Percentiles rank a stretch among this genome's conserved stretches.
Evolutionary conservation across 2,888 invertebrate species (phyloP).

Genomic region (Drosophila aldrichi): DNA sequence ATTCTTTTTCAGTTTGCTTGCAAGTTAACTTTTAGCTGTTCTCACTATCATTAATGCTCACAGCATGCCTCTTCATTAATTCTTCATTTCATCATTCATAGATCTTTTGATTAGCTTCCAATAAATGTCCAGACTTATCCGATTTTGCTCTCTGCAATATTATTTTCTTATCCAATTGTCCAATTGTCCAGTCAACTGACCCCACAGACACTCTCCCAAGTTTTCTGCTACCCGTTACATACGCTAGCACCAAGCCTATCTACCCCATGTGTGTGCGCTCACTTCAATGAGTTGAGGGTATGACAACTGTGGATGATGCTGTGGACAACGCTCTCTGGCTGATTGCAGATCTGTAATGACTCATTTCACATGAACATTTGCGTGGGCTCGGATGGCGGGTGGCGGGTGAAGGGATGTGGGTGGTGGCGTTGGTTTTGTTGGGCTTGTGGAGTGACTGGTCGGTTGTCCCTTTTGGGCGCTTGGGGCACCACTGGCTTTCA

Average conservation of each 20-base stretch:
- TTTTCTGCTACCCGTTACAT: not conserved
- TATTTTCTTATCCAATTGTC: too few species aligned
- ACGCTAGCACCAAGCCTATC: not conserved
- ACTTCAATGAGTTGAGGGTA: not conserved
- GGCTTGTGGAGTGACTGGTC: slow-evolving; percentile 1
- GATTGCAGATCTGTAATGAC: slow-evolving; percentile 81
- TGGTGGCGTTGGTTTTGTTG: not conserved
- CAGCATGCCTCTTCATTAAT: too few species aligned
- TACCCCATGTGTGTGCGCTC: not conserved
- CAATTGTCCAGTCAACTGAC: too few species aligned
- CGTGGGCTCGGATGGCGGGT: not conserved
- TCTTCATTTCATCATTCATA: too few species aligned
- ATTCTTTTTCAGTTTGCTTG: too few species aligned
- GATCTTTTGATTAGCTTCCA: too few species aligned
- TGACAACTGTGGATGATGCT: slow-evolving; percentile 6
- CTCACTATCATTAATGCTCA: too few species aligned
- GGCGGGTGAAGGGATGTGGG: not conserved
- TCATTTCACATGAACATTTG: slow-evolving; percentile 77
- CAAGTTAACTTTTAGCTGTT: too few species aligned
- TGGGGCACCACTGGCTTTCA: slow-evolving; percentile 31
- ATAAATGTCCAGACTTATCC: too few species aligned
- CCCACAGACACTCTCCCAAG: too few species aligned
- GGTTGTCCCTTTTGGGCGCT: not conserved
- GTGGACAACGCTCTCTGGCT: slow-evolving; percentile 46
- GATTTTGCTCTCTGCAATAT: too few species aligned